These are phyloP conservation scores for Cariama cristata DNA, from an alignment of 2,113 vertebrate species.

Conservation along the genomic window DNA sequence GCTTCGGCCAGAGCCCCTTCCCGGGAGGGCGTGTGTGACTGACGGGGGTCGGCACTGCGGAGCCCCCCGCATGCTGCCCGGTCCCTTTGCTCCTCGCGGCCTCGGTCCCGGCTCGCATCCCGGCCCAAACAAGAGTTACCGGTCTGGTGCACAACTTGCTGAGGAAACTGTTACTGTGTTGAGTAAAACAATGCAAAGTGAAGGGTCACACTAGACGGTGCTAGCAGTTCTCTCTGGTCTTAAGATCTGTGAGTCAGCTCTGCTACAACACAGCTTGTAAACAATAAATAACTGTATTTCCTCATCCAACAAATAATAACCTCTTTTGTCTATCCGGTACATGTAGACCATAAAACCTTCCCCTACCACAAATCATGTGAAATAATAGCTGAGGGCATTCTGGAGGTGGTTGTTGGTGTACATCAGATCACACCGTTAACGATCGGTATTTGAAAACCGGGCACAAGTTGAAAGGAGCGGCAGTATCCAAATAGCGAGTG, in stretches of 20 bases:
- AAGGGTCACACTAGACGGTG: not conserved
- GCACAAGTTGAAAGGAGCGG: not conserved
- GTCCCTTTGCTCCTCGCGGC: not conserved
- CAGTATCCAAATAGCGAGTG: accelerated
- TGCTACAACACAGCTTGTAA: not conserved
- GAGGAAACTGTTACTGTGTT: accelerated
- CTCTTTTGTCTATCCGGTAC: accelerated
- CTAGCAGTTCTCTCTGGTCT: not conserved
- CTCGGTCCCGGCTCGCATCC: not conserved
- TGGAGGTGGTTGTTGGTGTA: not conserved
- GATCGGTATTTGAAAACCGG: not conserved
- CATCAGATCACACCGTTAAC: not conserved
- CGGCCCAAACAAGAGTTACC: not conserved
- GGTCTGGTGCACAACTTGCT: not conserved
- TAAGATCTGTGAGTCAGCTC: not conserved
- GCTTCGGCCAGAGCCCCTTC: not conserved
- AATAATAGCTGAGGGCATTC: not conserved
- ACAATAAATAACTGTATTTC: not conserved
- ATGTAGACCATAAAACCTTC: not conserved
- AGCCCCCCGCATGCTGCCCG: too few species aligned
- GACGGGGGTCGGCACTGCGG: not conserved
- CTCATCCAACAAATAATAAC: not conserved
- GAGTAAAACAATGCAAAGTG: not conserved
- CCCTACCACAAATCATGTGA: not conserved
- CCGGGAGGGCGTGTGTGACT: not conserved